Conservation (phyloP, 1,140 invertebrate species). For the Dinothrombium tinctorium region DNA sequence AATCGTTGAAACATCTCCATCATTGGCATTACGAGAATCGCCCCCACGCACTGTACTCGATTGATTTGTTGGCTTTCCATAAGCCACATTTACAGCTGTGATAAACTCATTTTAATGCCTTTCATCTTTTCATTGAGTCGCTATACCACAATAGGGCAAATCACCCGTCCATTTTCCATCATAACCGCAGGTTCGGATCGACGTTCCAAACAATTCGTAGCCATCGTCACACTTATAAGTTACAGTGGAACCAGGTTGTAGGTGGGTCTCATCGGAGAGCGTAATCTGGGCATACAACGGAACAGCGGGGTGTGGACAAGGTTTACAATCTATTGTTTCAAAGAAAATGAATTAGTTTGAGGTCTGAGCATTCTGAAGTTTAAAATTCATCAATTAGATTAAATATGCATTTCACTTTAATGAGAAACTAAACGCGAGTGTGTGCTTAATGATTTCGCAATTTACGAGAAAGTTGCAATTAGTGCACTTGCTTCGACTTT, state of each 20-base stretch:
- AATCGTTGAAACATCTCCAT: conserved; percentile 51
- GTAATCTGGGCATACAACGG: conserved; percentile 48
- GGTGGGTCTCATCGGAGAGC: conserved; percentile 22
- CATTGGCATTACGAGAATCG: conserved; percentile 52
- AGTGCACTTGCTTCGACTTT: too few relatives aligned
- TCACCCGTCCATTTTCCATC: conserved; percentile 49
- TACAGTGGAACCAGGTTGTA: conserved; percentile 32
- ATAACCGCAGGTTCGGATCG: conserved; percentile 36
- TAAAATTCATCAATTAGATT: too few relatives aligned
- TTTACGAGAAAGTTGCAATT: too few relatives aligned
- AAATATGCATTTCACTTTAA: too few relatives aligned
- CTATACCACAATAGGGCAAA: conserved; percentile 54
- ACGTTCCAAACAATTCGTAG: conserved; percentile 44
- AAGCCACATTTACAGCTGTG: conserved; percentile 41
- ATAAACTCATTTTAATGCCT: background rate
- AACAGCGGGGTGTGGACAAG: conserved; percentile 34
- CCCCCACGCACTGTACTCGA: conserved; percentile 52
- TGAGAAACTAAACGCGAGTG: too few relatives aligned
- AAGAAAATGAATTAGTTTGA: too few relatives aligned
- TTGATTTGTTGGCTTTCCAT: conserved; percentile 62
- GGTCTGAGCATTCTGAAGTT: too few relatives aligned
- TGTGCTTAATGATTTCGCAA: too few relatives aligned
- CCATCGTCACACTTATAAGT: conserved; percentile 58
- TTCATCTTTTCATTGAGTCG: background rate
- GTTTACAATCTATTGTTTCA: background rate